These are phyloP conservation scores for Eurytemora carolleeae DNA, from an alignment of 1,140 invertebrate genomes.

Conservation along the genomic window DNA sequence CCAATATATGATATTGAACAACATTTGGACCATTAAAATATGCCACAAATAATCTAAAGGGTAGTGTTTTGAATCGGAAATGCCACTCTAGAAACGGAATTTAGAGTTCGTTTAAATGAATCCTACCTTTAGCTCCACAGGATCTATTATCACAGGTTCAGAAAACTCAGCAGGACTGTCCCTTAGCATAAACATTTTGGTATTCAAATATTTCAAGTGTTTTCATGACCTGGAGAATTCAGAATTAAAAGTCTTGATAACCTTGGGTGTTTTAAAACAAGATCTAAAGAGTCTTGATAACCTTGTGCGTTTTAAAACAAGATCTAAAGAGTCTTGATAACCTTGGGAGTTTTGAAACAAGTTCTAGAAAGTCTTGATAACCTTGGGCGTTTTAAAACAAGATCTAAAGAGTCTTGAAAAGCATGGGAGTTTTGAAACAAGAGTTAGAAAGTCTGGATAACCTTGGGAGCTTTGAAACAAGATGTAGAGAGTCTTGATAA, in stretches of 20 bases:
- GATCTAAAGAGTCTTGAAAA: not conserved
- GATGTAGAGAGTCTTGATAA: not conserved
- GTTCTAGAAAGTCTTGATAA: not conserved
- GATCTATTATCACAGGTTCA: slow-evolving; percentile 6
- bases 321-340: not conserved
- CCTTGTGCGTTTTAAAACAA: not conserved
- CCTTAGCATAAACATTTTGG: slow-evolving; percentile 23
- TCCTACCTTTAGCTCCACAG: not conserved
- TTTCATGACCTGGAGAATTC: not conserved
- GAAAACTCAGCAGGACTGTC: slow-evolving; percentile 63
- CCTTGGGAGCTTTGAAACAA: not conserved
- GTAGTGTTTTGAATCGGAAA: too few species aligned
- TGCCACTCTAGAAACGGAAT: too few species aligned
- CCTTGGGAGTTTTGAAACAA: not conserved
- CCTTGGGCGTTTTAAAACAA: not conserved
- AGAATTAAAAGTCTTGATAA: not conserved
- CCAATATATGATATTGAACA: not conserved
- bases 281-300: not conserved
- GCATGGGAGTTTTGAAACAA: not conserved
- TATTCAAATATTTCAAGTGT: not conserved
- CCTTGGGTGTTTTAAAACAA: not conserved
- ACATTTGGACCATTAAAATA: not conserved
- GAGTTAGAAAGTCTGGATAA: not conserved
- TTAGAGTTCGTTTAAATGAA: not conserved
- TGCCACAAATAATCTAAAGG: not conserved